Evolutionary conservation across 1,140 invertebrate genomes (phyloP).

Genomic region (Anagrus nilaparvatae): DNA sequence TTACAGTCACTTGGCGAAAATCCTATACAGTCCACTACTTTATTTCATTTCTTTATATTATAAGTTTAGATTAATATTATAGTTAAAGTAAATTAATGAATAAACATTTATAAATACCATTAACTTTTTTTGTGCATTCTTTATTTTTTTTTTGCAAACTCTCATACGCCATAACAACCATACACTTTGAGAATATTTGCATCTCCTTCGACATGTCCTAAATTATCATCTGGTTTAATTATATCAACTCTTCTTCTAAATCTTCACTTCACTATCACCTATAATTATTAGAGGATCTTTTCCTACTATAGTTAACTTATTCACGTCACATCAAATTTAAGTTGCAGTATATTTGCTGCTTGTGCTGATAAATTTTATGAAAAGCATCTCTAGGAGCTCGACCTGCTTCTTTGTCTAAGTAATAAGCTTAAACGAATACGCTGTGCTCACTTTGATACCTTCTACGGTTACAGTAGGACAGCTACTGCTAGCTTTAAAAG

Average conservation of each 20-base stretch:
- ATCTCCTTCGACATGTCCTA: conserved; percentile 79
- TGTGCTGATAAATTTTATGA: conserved; percentile 97
- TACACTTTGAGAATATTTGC: conserved; percentile 78
- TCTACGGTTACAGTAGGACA: conserved; percentile 89
- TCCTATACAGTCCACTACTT: too few species aligned
- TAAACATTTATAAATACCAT: too few species aligned
- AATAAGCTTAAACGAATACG: conserved; percentile 96
- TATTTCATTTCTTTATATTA: too few species aligned
- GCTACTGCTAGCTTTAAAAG: conserved; percentile 91
- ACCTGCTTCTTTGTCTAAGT: conserved; percentile 90
- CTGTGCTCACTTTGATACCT: conserved; percentile 91
- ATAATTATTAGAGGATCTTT: conserved; percentile 50
- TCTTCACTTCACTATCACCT: conserved; percentile 50
- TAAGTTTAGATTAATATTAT: too few species aligned
- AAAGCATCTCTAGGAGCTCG: conserved; percentile 92
- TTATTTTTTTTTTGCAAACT: too few species aligned
- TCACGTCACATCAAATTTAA: conserved; percentile 33
- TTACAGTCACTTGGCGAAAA: too few species aligned
- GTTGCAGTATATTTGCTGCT: conserved; percentile 37
- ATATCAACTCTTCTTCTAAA: conserved; percentile 86
- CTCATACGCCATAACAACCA: too few species aligned
- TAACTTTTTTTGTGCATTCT: too few species aligned
- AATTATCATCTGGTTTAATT: conserved; percentile 82
- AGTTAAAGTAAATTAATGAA: too few species aligned
- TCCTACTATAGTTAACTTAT: conserved; percentile 42